A percentile compares a stretch with the other conserved stretches of the same genome.
Evolutionary conservation across 2,888 invertebrate species (phyloP).

Genomic region (Thymelicus sylvestris): DNA sequence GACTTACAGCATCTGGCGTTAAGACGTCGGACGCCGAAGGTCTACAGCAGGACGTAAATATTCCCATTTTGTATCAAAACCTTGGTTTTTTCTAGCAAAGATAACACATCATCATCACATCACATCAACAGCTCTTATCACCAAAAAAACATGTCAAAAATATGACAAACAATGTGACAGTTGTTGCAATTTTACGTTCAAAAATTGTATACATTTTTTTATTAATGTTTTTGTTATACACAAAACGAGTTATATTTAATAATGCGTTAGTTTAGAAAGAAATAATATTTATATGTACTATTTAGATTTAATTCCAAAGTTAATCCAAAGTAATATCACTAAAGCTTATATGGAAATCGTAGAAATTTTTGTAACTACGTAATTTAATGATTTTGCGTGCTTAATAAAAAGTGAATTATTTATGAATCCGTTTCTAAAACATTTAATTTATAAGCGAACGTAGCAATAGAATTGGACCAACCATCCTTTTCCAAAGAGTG

Average conservation of each 20-base stretch:
- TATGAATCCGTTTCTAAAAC: not conserved
- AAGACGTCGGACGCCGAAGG: slow-evolving; percentile 82
- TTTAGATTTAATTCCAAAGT: too few relatives aligned
- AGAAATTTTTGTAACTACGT: too few relatives aligned
- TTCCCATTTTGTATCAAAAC: slow-evolving; percentile 66
- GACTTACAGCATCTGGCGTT: slow-evolving; percentile 85
- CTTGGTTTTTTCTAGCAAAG: slow-evolving; percentile 6
- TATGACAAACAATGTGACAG: slow-evolving; percentile 18
- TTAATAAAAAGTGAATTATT: not conserved
- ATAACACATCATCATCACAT: not conserved
- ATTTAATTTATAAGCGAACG: not conserved
- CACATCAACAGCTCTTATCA: slow-evolving; percentile 24
- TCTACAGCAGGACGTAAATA: slow-evolving; percentile 82
- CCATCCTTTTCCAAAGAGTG: slow-evolving; percentile 65
- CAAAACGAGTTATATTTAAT: too few relatives aligned
- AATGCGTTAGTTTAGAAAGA: too few relatives aligned
- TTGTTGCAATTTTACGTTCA: slow-evolving; percentile 18
- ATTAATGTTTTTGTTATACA: too few relatives aligned
- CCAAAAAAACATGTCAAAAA: slow-evolving; percentile 25
- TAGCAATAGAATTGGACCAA: slow-evolving; percentile 50
- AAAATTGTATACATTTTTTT: slow-evolving; percentile 32
- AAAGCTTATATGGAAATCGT: too few relatives aligned
- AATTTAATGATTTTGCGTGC: slow-evolving; percentile 13
- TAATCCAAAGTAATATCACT: too few relatives aligned
- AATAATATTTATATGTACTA: too few relatives aligned